A percentile compares a stretch with the other conserved stretches of the same genome.
These are phyloP conservation scores for Notolepis coatsorum DNA, from an alignment of 2,797 vertebrate genomes.

Conservation along the genomic window DNA sequence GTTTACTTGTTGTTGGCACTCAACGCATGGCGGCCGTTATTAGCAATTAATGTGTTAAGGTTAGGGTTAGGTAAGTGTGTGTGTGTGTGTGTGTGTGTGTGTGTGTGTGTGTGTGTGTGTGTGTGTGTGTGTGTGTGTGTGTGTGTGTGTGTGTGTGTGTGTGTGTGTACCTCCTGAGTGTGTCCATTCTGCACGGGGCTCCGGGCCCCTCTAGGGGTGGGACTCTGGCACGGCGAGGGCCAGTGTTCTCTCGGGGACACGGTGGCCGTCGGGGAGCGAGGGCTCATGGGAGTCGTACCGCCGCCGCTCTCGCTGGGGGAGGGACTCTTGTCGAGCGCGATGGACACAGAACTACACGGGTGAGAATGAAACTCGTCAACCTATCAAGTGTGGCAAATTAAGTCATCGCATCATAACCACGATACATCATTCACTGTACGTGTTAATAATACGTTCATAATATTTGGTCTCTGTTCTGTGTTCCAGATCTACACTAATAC, in stretches of 20 bases:
- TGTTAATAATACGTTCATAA: too few species aligned
- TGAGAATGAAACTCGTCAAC: too few species aligned
- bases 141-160: constrained; percentile 8
- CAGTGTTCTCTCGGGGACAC: constrained; percentile 48
- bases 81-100: neutral
- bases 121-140: constrained; percentile 4
- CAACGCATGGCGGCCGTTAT: too few species aligned
- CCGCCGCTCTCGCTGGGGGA: constrained; percentile 45
- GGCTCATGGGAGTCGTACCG: constrained; percentile 68
- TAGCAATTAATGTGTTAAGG: too few species aligned
- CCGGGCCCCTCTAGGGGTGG: constrained; percentile 33
- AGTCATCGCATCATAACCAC: too few species aligned
- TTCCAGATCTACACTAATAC: too few species aligned
- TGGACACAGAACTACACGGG: constrained; percentile 74
- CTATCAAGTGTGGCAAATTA: too few species aligned
- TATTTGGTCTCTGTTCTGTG: too few species aligned
- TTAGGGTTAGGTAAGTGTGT: too few species aligned
- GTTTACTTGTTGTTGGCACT: too few species aligned
- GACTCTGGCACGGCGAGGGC: constrained; percentile 55
- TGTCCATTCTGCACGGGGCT: constrained; percentile 68
- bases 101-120: constrained; percentile 1
- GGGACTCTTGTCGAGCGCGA: constrained; percentile 77
- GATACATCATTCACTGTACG: too few species aligned
- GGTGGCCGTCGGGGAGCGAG: constrained; percentile 45
- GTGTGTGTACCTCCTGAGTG: constrained; percentile 53